Evolutionary conservation across 2,113 vertebrate species (phyloP), one percentile per base, ranked within the genome.

Genomic region (Thunnus maccoyii): DNA sequence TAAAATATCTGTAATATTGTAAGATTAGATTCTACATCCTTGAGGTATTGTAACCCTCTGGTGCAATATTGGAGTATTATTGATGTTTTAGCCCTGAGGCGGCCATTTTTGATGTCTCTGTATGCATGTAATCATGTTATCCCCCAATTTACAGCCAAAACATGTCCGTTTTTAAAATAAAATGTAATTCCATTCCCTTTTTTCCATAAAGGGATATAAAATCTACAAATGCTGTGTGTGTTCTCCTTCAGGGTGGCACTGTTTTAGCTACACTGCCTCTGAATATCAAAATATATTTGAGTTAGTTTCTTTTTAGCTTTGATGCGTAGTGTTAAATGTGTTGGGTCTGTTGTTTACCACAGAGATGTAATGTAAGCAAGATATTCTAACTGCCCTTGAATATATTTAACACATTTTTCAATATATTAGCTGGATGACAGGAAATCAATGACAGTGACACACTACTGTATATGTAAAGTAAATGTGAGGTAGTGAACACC

Each of bases 81-180:
- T 55, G 36, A 82, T 82, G 72, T 71, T 80, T 36, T 76, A 60
- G 71, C 67, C 67, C 57, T 5, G 0, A 15, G 78, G 78, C n/a
- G 32, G 27, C n/a, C 58, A 27, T 69, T 86, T 85, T 18, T 65
- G 44, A 48, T 25, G 27, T 48, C 41, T 78, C 16, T n/a, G 22
- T 44, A 12, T 51, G 36, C 51, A 27, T 54, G 55, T 76, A 79
- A 88, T 88, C 63, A 18, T 69, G 52, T 88, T 86, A 80, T 48
- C 25, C 73, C 51, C 51, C 72, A 30, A 12, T 78, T 81, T 52
- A 50, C 60, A 50, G 30, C 50, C 50, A 16, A 72, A 71, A 56
- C n/a, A 69, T 44, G 52, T 3, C 17, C 10, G 1, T 63, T 68
- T 75, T 18, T 20, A 80, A 52, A 58, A 60, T 48, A 58, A 50